Percentiles rank a stretch among this genome's conserved stretches.
These are phyloP conservation scores for Neuroscelio doddi DNA, from an alignment of 2,888 invertebrate species.

Conservation along the genomic window DNA sequence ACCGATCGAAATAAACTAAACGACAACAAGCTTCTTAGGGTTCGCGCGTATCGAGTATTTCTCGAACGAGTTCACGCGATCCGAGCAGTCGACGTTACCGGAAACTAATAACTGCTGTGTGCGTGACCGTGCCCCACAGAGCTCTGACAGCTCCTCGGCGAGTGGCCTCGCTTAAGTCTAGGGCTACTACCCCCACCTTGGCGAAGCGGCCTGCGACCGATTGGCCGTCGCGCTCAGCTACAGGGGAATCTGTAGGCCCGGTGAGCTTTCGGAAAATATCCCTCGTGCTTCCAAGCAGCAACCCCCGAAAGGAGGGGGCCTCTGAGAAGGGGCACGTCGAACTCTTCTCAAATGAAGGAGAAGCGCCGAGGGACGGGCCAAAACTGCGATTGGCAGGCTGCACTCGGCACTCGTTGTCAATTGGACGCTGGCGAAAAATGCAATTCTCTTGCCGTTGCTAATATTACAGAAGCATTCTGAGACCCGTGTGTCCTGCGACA, in stretches of 20 bases:
- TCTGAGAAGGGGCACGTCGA: conserved; percentile 38
- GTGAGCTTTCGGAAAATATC: conserved; percentile 69
- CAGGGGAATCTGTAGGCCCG: conserved; percentile 65
- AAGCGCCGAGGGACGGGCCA: conserved; percentile 28
- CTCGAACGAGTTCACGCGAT: conserved; percentile 25
- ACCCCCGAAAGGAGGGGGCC: conserved; percentile 36
- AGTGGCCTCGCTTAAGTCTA: conserved; percentile 72
- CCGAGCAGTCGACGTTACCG: conserved; percentile 48
- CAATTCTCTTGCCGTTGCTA: neutral
- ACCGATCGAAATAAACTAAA: neutral
- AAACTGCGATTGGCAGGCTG: conserved; percentile 27
- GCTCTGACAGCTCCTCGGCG: conserved; percentile 72
- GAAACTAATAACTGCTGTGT: conserved; percentile 61
- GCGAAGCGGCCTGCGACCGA: conserved; percentile 55
- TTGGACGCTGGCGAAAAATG: conserved; percentile 5
- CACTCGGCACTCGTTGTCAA: conserved; percentile 16
- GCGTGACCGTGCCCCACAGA: conserved; percentile 73
- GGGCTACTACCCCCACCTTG: conserved; percentile 66
- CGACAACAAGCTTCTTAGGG: neutral
- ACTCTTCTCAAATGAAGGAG: conserved; percentile 33
- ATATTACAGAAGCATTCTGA: conserved; percentile 17
- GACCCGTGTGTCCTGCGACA: conserved; percentile 6
- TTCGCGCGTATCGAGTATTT: neutral
- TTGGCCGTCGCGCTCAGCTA: conserved; percentile 62
- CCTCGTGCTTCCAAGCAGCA: conserved; percentile 52